A percentile compares a stretch with the other conserved stretches of the same genome.
Conservation (phyloP, 2,797 vertebrate species). For the Syndactyla subalaris region DNA sequence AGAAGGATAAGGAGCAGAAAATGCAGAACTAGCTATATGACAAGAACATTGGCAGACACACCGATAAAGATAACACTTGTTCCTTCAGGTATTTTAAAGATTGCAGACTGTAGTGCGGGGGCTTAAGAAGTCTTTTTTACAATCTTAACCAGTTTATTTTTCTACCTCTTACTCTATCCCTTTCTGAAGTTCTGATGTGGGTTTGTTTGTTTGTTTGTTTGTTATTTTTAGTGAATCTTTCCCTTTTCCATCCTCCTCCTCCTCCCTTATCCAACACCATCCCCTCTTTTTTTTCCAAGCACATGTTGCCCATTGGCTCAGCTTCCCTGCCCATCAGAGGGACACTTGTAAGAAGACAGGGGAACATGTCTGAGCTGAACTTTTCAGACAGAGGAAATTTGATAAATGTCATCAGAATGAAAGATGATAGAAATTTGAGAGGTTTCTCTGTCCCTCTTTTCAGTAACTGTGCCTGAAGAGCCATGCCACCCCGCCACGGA, state of each 20-base stretch:
- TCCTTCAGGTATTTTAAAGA: slow-evolving; percentile 18
- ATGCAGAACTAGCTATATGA: neutral
- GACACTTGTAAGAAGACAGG: neutral
- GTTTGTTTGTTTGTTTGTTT: neutral
- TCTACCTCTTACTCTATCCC: neutral
- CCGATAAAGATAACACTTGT: neutral
- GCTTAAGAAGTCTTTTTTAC: neutral
- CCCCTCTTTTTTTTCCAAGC: neutral
- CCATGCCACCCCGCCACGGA: neutral
- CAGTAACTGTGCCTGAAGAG: slow-evolving; percentile 31
- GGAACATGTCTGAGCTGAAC: neutral
- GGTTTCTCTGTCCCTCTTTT: slow-evolving; percentile 16
- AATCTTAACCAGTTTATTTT: neutral
- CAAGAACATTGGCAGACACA: neutral
- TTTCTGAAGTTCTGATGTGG: neutral
- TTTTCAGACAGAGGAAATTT: slow-evolving; percentile 62
- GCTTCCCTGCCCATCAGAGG: slow-evolving; percentile 39
- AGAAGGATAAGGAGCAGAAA: neutral
- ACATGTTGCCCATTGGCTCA: neutral
- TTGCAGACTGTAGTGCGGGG: neutral
- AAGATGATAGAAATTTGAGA: slow-evolving; percentile 65
- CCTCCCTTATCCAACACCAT: neutral
- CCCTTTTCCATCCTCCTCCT: neutral
- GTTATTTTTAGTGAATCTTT: neutral
- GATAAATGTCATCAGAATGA: slow-evolving; percentile 60